These are phyloP conservation scores for Mesoclemmys tuberculata DNA, from an alignment of 2,113 vertebrate species.

Conservation along the genomic window DNA sequence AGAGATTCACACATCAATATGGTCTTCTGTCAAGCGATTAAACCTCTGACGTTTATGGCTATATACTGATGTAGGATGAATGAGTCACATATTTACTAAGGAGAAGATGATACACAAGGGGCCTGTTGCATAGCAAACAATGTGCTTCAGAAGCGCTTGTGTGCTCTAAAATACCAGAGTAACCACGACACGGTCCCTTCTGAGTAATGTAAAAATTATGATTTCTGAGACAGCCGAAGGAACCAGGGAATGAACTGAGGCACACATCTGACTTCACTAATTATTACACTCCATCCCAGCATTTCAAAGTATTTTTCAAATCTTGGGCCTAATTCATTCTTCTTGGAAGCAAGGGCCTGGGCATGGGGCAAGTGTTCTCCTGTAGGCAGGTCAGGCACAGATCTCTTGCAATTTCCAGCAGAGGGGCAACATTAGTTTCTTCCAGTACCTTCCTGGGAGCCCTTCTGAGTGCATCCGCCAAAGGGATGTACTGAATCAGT, in stretches of 20 bases:
- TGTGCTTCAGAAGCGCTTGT: neutral
- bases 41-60: constrained; percentile 55
- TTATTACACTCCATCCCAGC: neutral
- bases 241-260: neutral
- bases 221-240: neutral
- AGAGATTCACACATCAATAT: constrained; percentile 8
- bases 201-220: constrained; percentile 47
- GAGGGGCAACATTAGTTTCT: neutral
- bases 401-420: neutral
- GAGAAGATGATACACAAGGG: constrained; percentile 53
- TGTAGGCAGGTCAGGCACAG: neutral
- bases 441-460: neutral
- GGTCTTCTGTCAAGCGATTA: constrained; percentile 16
- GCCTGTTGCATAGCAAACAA: constrained; percentile 22
- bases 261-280: neutral
- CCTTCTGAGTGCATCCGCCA: neutral
- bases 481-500: neutral
- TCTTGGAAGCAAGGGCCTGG: neutral
- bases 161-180: constrained; percentile 35
- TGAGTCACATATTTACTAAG: constrained; percentile 74
- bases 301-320: neutral
- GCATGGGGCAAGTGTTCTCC: neutral
- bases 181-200: constrained; percentile 13
- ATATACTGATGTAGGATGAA: constrained; percentile 29
- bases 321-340: neutral